Base-by-base conservation (phyloP, 2,888 invertebrate species). In the Idaea aversata region DNA sequence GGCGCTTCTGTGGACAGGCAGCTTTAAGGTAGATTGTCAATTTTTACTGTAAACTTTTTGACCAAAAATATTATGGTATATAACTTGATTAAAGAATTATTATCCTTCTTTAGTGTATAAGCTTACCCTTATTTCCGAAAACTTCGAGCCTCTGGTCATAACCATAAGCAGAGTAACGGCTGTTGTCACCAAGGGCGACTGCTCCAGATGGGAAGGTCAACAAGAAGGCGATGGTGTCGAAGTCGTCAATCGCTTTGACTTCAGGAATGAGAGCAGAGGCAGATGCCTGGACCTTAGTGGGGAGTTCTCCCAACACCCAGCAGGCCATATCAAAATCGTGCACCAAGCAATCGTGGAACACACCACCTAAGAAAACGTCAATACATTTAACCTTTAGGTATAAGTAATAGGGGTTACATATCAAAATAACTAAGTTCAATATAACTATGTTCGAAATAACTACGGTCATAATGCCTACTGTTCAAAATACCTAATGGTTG, bases 91-190 rank as follows among this genome's bases (percentile, higher is more conserved):
- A 3, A 13, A 57, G 5, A n/a, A 1, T 58, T 6, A 58, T 16
- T 58, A 58, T n/a, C 6, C 47, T 47, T 4, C 7, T 10, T 13
- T 47, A 47, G 36, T 7, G 36, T 25, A 25, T 25, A 6, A 15
- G 34, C 61, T 65, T 88, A 71, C 95, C 95, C 75, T 93, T 93
- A 16, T 93, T 89, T 61, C 95, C 95, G 71, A 95, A 95, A 10
- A 93, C 94, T 87, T 96, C 96, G 0, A 95, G 78, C 70, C 96
- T 90, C 80, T 95, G 95, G 71, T 96, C 96, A 74, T 96, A 96
- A 1, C 96, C 96, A 75, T 95, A 95, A 13, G 86, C 85, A 47
- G 94, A 93, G 80, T 92, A 94, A 47, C 96, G 89, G 72, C 94
- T 95, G 65, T 95, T 86, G 79, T 96, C 95, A 61, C 95, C 94